phyloP scores from a whole-genome alignment of 2,113 vertebrate species.

The Planiliza haematocheilus region DNA sequence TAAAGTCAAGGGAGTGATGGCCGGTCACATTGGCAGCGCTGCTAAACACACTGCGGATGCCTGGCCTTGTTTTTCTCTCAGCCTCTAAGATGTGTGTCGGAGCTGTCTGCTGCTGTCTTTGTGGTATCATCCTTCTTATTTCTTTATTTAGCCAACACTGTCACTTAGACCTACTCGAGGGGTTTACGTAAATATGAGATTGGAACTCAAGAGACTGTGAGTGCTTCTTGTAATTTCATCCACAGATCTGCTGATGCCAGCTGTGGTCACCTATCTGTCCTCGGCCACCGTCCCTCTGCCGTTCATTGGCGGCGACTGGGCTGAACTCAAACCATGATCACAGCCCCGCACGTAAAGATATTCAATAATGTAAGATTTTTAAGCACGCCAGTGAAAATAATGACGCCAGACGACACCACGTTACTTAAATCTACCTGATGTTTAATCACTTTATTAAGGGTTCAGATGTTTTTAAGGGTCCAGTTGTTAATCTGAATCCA shows the following conservation, averaged over 20 bases:
- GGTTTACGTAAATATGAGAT: constrained; percentile 41
- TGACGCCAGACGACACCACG: too few relatives aligned
- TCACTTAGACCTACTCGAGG: constrained; percentile 34
- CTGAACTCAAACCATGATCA: constrained; percentile 21
- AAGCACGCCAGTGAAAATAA: neutral
- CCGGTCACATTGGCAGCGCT: constrained; percentile 35
- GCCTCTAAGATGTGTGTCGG: constrained; percentile 40
- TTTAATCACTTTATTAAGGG: too few relatives aligned
- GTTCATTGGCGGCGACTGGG: constrained; percentile 17
- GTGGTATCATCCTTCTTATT: constrained; percentile 40
- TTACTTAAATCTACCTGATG: too few relatives aligned
- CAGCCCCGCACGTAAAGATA: constrained; percentile 17
- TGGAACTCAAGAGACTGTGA: constrained; percentile 18
- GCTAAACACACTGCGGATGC: constrained; percentile 33
- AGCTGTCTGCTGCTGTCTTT: constrained; percentile 50
- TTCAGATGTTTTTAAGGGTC: too few relatives aligned
- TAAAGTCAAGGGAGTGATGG: constrained; percentile 62
- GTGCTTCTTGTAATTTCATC: constrained; percentile 48
- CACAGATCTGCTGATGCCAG: constrained; percentile 21
- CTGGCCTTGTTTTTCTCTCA: constrained; percentile 47
- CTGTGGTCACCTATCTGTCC: constrained; percentile 39
- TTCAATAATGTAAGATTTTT: constrained; percentile 9
- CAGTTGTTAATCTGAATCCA: too few relatives aligned
- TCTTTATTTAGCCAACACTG: constrained; percentile 53
- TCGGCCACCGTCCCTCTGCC: neutral